Evolutionary conservation across 1,140 invertebrate species (phyloP).

Genomic region (Rhyzopertha dominica): DNA sequence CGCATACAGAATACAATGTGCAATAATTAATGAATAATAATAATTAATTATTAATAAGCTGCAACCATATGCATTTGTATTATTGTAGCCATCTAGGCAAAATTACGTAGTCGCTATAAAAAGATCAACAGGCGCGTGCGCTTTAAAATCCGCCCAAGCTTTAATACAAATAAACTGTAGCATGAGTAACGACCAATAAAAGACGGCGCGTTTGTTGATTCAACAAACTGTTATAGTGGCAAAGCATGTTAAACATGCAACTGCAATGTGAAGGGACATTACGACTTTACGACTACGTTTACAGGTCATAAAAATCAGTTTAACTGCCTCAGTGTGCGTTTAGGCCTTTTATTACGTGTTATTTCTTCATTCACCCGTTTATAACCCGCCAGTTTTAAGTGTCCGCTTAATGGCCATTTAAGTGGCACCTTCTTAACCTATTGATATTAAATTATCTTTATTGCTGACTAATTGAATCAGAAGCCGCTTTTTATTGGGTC

Average conservation of each 20-base stretch:
- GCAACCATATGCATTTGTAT: too few relatives aligned
- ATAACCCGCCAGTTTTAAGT: slow-evolving; percentile 22
- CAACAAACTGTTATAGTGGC: slow-evolving; percentile 27
- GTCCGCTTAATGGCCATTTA: slow-evolving; percentile 28
- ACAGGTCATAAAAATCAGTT: slow-evolving; percentile 43
- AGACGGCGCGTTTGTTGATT: slow-evolving; percentile 27
- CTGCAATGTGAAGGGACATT: slow-evolving; percentile 39
- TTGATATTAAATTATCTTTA: slow-evolving; percentile 19
- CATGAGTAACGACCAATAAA: slow-evolving; percentile 29
- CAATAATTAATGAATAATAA: too few relatives aligned
- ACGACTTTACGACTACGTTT: slow-evolving; percentile 40
- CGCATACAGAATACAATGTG: too few relatives aligned
- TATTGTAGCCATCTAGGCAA: too few relatives aligned
- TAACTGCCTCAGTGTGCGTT: slow-evolving; percentile 32
- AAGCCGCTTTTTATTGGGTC: too few relatives aligned
- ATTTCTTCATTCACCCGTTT: slow-evolving; percentile 27
- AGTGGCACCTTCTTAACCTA: slow-evolving; percentile 20
- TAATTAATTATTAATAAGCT: too few relatives aligned
- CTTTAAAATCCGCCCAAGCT: not conserved
- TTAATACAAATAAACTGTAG: slow-evolving; percentile 11
- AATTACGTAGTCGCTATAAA: too few relatives aligned
- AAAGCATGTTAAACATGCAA: slow-evolving; percentile 37
- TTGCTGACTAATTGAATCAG: too few relatives aligned
- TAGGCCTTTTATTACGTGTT: slow-evolving; percentile 29
- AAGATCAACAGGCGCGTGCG: too few relatives aligned